Conservation (phyloP, 2,888 invertebrate genomes). For the Cenopis cana region DNA sequence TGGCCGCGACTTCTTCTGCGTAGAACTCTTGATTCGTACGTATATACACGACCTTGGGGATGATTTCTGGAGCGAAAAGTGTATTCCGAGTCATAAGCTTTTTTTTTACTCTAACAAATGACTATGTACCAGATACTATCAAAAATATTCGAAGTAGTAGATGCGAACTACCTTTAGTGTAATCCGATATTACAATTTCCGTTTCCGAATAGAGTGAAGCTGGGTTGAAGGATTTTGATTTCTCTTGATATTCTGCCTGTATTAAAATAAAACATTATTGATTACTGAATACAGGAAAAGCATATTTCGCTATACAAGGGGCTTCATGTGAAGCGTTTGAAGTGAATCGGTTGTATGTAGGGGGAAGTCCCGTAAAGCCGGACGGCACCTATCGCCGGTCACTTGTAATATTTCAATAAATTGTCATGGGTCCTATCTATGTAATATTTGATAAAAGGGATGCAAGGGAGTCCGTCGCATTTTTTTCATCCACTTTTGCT, state of each 20-base stretch:
- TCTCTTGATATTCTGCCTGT: neutral
- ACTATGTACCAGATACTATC: slow-evolving; percentile 7
- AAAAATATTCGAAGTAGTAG: slow-evolving; percentile 29
- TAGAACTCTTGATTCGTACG: neutral
- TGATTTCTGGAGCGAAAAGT: neutral
- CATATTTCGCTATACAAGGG: neutral
- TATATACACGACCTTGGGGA: neutral
- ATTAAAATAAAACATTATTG: neutral
- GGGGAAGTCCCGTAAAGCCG: no score
- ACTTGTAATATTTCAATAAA: no score
- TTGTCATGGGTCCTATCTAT: no score
- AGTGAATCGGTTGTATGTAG: neutral
- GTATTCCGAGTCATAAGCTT: no score
- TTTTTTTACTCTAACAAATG: neutral
- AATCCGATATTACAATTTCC: slow-evolving; percentile 43
- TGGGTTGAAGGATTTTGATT: slow-evolving; percentile 3
- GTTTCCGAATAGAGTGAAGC: slow-evolving; percentile 23
- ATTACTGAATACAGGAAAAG: neutral
- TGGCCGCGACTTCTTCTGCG: neutral
- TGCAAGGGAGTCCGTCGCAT: no score
- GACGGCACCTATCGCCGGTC: no score
- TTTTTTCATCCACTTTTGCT: no score
- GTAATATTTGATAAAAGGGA: no score
- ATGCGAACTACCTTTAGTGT: slow-evolving; percentile 21
- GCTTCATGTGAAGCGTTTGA: neutral